Conservation (phyloP, 1,140 invertebrate genomes). For the Lasaia peninsularis region DNA sequence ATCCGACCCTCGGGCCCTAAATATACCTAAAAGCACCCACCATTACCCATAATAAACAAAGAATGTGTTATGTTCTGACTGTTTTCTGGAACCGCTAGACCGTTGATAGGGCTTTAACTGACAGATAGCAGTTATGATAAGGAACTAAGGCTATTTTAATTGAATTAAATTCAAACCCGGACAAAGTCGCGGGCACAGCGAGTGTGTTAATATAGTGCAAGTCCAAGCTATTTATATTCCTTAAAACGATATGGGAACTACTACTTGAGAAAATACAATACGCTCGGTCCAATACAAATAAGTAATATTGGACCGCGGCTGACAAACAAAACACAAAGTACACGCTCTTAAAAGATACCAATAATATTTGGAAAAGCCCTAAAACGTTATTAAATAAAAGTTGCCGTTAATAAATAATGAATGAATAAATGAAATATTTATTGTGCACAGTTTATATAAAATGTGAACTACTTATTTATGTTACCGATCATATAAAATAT, state of each 20-base stretch:
- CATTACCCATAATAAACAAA: constrained; percentile 61
- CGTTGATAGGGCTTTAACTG: too few relatives aligned
- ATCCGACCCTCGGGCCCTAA: constrained; percentile 52
- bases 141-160: too few relatives aligned
- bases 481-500: too few relatives aligned
- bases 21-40: constrained; percentile 48
- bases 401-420: not conserved
- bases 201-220: too few relatives aligned
- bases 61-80: too few relatives aligned
- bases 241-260: constrained; percentile 28
- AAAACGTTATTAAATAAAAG: constrained; percentile 24
- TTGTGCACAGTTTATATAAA: too few relatives aligned
- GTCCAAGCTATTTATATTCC: constrained; percentile 16
- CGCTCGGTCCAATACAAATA: constrained; percentile 32
- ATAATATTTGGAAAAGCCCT: constrained; percentile 19
- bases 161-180: too few relatives aligned
- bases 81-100: too few relatives aligned
- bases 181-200: too few relatives aligned
- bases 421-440: too few relatives aligned
- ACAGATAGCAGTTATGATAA: too few relatives aligned
- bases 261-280: constrained; percentile 39
- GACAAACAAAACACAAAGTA: constrained; percentile 38
- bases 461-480: too few relatives aligned
- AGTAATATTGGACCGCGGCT: constrained; percentile 22
- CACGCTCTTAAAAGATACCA: constrained; percentile 33